These are phyloP conservation scores for Agriopis marginaria DNA, from an alignment of 2,888 invertebrate genomes.

Conservation along the genomic window DNA sequence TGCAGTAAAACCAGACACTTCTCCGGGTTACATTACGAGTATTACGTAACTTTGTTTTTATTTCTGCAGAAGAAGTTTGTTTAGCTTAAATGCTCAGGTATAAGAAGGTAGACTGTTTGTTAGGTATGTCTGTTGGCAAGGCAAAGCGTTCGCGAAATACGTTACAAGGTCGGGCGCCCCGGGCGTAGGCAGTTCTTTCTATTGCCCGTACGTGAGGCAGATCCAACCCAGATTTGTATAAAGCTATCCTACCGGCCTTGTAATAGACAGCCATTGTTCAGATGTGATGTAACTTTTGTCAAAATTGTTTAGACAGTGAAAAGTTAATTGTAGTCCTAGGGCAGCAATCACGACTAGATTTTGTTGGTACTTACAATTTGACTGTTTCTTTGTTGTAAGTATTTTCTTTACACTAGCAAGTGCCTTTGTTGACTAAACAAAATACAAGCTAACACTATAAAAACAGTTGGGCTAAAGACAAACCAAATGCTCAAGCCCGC, in stretches of 20 bases:
- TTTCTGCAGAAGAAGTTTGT: slow-evolving; percentile 40
- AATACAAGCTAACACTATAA: too few species aligned
- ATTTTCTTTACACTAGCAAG: too few species aligned
- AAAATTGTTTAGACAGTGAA: slow-evolving; percentile 34
- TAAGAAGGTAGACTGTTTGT: slow-evolving; percentile 24
- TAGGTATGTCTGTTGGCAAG: slow-evolving; percentile 53
- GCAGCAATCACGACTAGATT: slow-evolving; percentile 19
- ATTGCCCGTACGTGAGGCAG: slow-evolving; percentile 50
- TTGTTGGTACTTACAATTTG: neutral
- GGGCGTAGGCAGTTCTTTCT: slow-evolving; percentile 50
- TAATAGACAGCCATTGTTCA: slow-evolving; percentile 39
- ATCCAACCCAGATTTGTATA: slow-evolving; percentile 38
- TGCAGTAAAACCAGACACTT: slow-evolving; percentile 45
- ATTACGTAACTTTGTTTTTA: slow-evolving; percentile 46
- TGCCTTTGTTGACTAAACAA: too few species aligned
- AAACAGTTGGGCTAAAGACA: too few species aligned
- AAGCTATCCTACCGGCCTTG: slow-evolving; percentile 37
- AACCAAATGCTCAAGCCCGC: too few species aligned
- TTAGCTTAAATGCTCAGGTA: slow-evolving; percentile 35
- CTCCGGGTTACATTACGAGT: slow-evolving; percentile 42
- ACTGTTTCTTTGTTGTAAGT: slow-evolving; percentile 5
- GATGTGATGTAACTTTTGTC: slow-evolving; percentile 30
- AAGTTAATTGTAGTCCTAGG: slow-evolving; percentile 21
- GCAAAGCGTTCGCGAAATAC: slow-evolving; percentile 56
- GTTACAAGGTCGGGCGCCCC: slow-evolving; percentile 58